These are phyloP conservation scores for Enteromius trimaculatus DNA, from an alignment of 2,797 vertebrate species.

Conservation along the genomic window DNA sequence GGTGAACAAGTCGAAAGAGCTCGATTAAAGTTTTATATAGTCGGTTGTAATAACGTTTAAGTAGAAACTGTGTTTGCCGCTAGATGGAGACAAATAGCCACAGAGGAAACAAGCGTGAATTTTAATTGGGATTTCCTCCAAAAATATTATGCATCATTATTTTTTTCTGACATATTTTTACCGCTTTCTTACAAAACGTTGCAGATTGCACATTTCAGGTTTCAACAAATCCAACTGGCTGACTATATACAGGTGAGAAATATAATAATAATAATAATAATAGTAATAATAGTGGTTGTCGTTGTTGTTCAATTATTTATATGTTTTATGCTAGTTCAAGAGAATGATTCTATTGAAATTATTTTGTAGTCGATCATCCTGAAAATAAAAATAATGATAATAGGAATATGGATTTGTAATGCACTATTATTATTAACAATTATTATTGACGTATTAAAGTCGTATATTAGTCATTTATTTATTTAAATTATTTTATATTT, in stretches of 20 bases:
- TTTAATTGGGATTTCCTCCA: background rate
- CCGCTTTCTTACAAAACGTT: background rate
- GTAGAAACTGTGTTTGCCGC: background rate
- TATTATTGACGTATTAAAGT: background rate
- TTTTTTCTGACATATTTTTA: background rate
- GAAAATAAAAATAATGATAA: background rate
- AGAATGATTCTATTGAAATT: background rate
- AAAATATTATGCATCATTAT: background rate
- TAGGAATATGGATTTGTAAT: background rate
- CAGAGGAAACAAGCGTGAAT: background rate
- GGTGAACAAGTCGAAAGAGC: background rate
- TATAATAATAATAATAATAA: too few species aligned
- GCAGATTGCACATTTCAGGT: background rate
- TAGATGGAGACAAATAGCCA: constrained; percentile 21
- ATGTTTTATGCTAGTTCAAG: background rate
- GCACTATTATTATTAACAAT: background rate
- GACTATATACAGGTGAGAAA: too few species aligned
- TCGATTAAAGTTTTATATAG: background rate
- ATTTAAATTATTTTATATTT: background rate
- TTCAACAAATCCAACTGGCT: too few species aligned
- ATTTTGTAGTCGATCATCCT: background rate
- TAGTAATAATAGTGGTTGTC: too few species aligned
- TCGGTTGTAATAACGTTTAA: background rate
- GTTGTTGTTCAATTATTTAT: background rate
- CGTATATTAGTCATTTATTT: background rate